These are phyloP conservation scores for Miltochrista miniata DNA, from an alignment of 2,888 invertebrate species.

Conservation along the genomic window DNA sequence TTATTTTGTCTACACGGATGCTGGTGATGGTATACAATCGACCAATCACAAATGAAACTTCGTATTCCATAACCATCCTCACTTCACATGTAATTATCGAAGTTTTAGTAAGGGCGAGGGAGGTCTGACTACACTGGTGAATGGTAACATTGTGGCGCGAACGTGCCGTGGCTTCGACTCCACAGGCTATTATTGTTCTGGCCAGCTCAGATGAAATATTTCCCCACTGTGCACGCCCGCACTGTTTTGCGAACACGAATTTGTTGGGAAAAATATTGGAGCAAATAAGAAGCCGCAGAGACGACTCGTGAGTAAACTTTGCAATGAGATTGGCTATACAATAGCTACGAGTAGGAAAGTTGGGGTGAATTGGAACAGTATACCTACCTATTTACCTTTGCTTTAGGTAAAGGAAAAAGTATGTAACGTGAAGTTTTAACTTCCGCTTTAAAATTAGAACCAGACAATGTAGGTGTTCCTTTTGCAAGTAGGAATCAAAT, in stretches of 20 bases:
- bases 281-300: slow-evolving; percentile 70
- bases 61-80: slow-evolving; percentile 36
- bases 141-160: slow-evolving; percentile 76
- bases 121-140: slow-evolving; percentile 58
- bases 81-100: slow-evolving; percentile 36
- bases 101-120: slow-evolving; percentile 42
- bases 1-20: slow-evolving; percentile 83
- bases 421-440: too few relatives aligned
- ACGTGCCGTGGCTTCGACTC: slow-evolving; percentile 82
- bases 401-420: too few relatives aligned
- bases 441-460: too few relatives aligned
- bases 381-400: background rate
- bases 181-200: slow-evolving; percentile 81
- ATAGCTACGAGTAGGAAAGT: slow-evolving; percentile 17
- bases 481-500: too few relatives aligned
- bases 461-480: too few relatives aligned
- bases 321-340: slow-evolving; percentile 50
- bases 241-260: slow-evolving; percentile 76
- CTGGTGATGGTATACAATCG: slow-evolving; percentile 68
- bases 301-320: slow-evolving; percentile 66
- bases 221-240: slow-evolving; percentile 78
- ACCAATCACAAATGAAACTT: slow-evolving; percentile 54
- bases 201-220: slow-evolving; percentile 82
- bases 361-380: background rate
- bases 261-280: slow-evolving; percentile 75